Base-by-base conservation (phyloP, 1,140 invertebrate species). In the Monomorium pharaonis region DNA sequence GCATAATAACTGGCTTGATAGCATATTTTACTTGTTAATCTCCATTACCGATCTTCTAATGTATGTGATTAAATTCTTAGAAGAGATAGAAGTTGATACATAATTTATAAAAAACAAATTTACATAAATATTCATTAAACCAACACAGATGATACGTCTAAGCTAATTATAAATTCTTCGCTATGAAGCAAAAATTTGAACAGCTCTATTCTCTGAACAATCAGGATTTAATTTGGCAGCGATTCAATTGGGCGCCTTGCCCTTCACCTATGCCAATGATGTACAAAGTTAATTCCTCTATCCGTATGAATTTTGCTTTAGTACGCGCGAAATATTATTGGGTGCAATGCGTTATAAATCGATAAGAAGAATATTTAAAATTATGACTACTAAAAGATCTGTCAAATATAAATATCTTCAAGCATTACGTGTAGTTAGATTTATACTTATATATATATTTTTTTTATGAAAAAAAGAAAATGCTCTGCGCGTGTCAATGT, bases 221-320 rank as follows among this genome's bases (percentile, higher is more conserved):
- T 94, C 93, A 94, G 92, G 93, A 93, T 92, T 93, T 94, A 90
- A 93, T 94, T 94, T 94, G 94, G 94, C 93, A n/a, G 4, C 14
- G 44, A 27, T 91, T 94, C 94, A 95, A 94, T 94, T 94, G 94
- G 94, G 93, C 91, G 76, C 92, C 80, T 84, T 94, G 94, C 93
- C 94, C 93, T 94, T 95, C 94, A 93, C 89, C 92, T 88, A 93
- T 93, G 93, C 93, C 92, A 94, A 91, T 94, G 92, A 91, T 93
- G 93, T 92, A 93, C 92, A 89, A 93, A 94, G 94, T 94, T 93
- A 93, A 91, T 93, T 92, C 93, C 80, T 90, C 91, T 89, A 91
- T 93, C 91, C 70, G 88, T 84, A 77, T 78, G 58, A 84, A 90
- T 87, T 65, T 65, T 21, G 37, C 62, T 86, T 77, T 87, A 89